These are phyloP conservation scores for Manis pentadactyla DNA, from an alignment of 2,797 vertebrate species.

Conservation along the genomic window DNA sequence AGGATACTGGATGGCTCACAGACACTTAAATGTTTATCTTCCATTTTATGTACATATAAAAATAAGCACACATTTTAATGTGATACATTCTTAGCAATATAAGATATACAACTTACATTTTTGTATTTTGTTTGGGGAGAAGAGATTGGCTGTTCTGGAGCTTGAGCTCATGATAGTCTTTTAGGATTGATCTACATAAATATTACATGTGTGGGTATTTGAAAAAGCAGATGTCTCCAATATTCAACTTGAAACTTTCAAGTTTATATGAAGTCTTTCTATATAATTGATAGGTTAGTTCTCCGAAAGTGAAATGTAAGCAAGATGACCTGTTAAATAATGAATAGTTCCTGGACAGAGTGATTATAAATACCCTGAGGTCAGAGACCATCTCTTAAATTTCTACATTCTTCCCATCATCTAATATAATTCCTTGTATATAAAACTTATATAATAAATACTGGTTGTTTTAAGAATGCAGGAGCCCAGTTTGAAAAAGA, in stretches of 20 bases:
- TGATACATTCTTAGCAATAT: background rate
- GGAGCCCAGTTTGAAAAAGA: too few species aligned
- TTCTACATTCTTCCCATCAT: background rate
- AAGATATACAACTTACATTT: background rate
- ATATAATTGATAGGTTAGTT: background rate
- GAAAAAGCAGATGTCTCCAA: constrained; percentile 39
- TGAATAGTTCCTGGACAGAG: background rate
- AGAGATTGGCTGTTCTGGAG: background rate
- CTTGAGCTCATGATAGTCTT: background rate
- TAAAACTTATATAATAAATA: background rate
- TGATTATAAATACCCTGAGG: background rate
- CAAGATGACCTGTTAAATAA: background rate
- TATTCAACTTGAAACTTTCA: constrained; percentile 1
- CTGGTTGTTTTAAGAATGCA: background rate
- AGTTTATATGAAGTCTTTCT: background rate
- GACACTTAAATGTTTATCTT: background rate
- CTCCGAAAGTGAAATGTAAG: background rate
- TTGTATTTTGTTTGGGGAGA: background rate
- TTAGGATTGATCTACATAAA: background rate
- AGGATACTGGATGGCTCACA: background rate
- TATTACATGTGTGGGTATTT: background rate
- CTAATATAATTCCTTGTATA: background rate
- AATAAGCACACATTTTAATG: background rate
- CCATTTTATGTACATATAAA: background rate
- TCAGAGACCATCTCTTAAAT: background rate